Percentiles rank a stretch among this genome's conserved stretches.
phyloP scores from a whole-genome alignment of 2,888 invertebrate genomes.

The Phyllotreta striolata region DNA sequence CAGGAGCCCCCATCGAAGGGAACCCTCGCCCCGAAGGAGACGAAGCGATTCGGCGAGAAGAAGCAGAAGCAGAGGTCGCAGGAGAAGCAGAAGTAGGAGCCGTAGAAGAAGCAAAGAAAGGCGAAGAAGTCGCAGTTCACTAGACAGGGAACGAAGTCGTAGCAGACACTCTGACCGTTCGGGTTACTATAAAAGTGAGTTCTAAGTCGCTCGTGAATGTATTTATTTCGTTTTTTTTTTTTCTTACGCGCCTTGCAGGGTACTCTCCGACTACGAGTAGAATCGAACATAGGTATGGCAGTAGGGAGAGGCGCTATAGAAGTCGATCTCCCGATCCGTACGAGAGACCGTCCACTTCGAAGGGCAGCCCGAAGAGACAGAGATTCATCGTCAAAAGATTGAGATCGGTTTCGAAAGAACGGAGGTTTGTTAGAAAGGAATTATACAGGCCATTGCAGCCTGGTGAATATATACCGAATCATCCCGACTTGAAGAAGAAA shows the following conservation, averaged over 20 bases:
- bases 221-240: too few species aligned
- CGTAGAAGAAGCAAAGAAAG: conserved; percentile 22
- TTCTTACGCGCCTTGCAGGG: too few species aligned
- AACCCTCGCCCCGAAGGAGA: conserved; percentile 10
- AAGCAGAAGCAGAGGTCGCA: conserved; percentile 10
- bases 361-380: conserved; percentile 1
- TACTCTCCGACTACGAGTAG: too few species aligned
- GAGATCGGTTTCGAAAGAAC: conserved; percentile 14
- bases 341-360: neutral
- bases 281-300: conserved; percentile 6
- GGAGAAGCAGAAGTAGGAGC: conserved; percentile 10
- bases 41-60: conserved; percentile 13
- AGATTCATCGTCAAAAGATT: conserved; percentile 8
- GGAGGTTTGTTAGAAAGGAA: conserved; percentile 19
- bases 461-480: conserved; percentile 41
- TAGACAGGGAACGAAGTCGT: neutral
- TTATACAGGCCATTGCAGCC: conserved; percentile 40
- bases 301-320: conserved; percentile 2
- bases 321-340: neutral
- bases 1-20: too few species aligned
- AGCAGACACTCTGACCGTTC: too few species aligned
- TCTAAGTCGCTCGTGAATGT: too few species aligned
- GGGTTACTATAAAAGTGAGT: too few species aligned
- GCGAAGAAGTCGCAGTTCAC: conserved; percentile 12
- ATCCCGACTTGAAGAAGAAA: conserved; percentile 38